These are phyloP conservation scores for Rhynchopsitta pachyrhyncha DNA, from an alignment of 2,113 vertebrate species.

Conservation along the genomic window DNA sequence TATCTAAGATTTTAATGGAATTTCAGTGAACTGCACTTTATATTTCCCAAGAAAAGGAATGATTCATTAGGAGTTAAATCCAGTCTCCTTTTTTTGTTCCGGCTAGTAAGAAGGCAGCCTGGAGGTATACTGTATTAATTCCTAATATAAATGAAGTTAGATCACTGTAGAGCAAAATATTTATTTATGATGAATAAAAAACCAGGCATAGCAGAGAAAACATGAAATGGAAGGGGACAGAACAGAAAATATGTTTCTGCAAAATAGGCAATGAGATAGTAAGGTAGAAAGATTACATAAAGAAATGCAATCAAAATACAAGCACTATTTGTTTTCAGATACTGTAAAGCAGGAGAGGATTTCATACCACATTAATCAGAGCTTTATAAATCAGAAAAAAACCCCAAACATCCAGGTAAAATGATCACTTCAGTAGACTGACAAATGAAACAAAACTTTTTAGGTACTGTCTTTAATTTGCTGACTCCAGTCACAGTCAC, in stretches of 20 bases:
- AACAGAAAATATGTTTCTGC: background rate
- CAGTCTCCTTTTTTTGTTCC: background rate
- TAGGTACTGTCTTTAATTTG: background rate
- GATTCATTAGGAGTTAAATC: background rate
- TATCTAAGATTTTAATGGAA: slow-evolving; percentile 28
- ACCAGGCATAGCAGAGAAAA: background rate
- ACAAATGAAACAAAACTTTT: background rate
- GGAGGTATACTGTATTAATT: background rate
- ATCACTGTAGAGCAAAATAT: background rate
- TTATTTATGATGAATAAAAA: slow-evolving; percentile 16
- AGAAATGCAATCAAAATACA: background rate
- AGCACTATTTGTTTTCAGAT: background rate
- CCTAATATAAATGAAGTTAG: background rate
- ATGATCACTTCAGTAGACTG: background rate
- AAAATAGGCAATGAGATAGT: background rate
- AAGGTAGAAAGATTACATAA: background rate
- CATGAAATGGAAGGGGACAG: background rate
- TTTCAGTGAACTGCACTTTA: slow-evolving; percentile 17
- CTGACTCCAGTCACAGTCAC: background rate
- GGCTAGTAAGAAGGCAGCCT: background rate
- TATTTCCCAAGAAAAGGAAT: background rate
- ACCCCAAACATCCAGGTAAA: rapidly evolving
- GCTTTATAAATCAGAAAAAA: background rate
- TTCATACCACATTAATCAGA: background rate
- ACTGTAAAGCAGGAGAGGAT: background rate